Evolutionary conservation across 2,113 vertebrate species (phyloP).

Genomic region (Pachyramphus minor): DNA sequence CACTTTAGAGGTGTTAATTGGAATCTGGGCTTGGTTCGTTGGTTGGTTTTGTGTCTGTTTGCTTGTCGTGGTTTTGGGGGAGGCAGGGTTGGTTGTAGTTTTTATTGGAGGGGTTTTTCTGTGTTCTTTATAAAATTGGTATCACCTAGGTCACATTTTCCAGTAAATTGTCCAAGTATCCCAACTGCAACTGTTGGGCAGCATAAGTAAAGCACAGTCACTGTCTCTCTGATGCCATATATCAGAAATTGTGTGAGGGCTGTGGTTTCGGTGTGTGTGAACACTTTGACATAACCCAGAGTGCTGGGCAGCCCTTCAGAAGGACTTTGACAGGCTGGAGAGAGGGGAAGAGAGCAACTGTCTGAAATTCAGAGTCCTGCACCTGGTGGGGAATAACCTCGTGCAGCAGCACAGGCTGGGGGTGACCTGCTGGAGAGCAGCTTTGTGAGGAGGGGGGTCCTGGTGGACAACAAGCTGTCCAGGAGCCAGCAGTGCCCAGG

Average conservation of each 20-base stretch:
- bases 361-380: not conserved
- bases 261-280: not conserved
- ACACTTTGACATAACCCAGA: not conserved
- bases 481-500: not conserved
- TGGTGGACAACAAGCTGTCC: not conserved
- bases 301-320: not conserved
- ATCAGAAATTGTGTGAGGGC: too few relatives aligned
- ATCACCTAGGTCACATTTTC: rapidly evolving
- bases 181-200: not conserved
- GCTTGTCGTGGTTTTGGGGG: not conserved
- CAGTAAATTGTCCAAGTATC: not conserved
- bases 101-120: not conserved
- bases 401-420: not conserved
- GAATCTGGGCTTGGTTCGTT: not conserved
- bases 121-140: not conserved
- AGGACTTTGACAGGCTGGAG: not conserved
- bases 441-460: not conserved
- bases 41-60: not conserved
- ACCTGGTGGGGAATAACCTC: not conserved
- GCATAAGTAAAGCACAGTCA: rapidly evolving
- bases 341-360: not conserved
- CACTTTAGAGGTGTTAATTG: not conserved
- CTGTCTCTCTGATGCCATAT: not conserved
- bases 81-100: not conserved
- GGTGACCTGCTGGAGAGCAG: not conserved